These are phyloP conservation scores for Spisula subtruncata DNA, from an alignment of 2,888 invertebrate genomes.

Conservation along the genomic window DNA sequence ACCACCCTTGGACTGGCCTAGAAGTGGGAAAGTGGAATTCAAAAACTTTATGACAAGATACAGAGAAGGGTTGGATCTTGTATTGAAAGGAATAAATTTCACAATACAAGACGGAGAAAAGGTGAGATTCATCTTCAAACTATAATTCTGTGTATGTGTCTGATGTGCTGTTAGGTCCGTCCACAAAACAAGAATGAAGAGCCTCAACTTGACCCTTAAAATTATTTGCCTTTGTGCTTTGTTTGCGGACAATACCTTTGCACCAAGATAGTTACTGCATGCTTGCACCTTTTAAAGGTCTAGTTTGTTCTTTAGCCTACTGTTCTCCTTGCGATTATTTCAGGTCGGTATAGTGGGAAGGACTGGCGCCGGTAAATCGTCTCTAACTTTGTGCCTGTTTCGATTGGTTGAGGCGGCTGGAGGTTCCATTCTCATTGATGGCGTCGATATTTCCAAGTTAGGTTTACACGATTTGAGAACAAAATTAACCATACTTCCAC, in stretches of 20 bases:
- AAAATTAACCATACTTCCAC: slow-evolving; percentile 87
- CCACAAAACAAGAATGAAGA: too few species aligned
- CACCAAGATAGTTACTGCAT: too few species aligned
- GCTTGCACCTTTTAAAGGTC: too few species aligned
- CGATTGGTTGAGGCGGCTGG: slow-evolving; percentile 83
- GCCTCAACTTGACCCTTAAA: too few species aligned
- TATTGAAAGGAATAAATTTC: slow-evolving; percentile 84
- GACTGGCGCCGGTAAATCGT: slow-evolving; percentile 86
- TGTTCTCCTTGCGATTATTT: too few species aligned
- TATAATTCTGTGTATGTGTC: too few species aligned
- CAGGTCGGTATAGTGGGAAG: slow-evolving; percentile 86
- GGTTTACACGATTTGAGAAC: slow-evolving; percentile 87
- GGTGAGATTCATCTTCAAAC: too few species aligned
- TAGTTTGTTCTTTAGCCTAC: too few species aligned
- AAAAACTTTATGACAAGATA: slow-evolving; percentile 85
- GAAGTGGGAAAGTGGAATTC: slow-evolving; percentile 83
- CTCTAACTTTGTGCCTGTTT: slow-evolving; percentile 83
- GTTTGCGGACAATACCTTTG: too few species aligned
- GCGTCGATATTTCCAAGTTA: slow-evolving; percentile 78
- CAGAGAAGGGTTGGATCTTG: slow-evolving; percentile 86
- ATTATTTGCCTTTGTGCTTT: too few species aligned
- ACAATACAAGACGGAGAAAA: slow-evolving; percentile 84
- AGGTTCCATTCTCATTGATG: slow-evolving; percentile 83
- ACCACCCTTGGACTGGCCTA: slow-evolving; percentile 85
- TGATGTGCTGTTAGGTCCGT: too few species aligned